Evolutionary conservation across 2,888 invertebrate genomes (phyloP).

Genomic region (Synergus japonicus): DNA sequence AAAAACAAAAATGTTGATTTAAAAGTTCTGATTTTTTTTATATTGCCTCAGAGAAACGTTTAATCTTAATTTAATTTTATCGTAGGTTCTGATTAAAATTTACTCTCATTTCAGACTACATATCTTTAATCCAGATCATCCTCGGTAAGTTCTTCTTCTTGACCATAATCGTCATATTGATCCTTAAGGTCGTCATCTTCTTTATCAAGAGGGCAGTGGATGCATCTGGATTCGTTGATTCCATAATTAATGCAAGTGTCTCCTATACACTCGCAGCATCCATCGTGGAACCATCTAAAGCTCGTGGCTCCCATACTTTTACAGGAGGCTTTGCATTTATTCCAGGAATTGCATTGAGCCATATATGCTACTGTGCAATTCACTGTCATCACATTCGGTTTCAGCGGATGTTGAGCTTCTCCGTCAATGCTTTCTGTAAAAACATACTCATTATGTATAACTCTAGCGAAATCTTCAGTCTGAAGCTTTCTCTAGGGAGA

Average conservation of each 20-base stretch:
- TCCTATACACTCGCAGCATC: conserved; percentile 96
- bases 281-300: conserved; percentile 96
- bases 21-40: neutral
- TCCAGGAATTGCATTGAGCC: conserved; percentile 92
- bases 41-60: too few species aligned
- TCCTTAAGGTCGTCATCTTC: conserved; percentile 67
- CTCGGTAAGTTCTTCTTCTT: conserved; percentile 80
- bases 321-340: conserved; percentile 91
- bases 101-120: neutral
- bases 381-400: conserved; percentile 83
- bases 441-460: neutral
- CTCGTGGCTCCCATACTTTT: conserved; percentile 90
- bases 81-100: neutral
- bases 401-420: conserved; percentile 80
- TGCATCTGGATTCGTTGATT: conserved; percentile 89
- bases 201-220: conserved; percentile 68
- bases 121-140: conserved; percentile 65
- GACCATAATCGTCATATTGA: conserved; percentile 78
- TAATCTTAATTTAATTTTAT: too few species aligned
- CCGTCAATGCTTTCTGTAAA: conserved; percentile 83
- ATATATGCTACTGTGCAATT: conserved; percentile 96
- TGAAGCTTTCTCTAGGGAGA: neutral
- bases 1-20: neutral
- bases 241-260: conserved; percentile 93
- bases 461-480: neutral